Evolutionary conservation across 2,888 invertebrate species (phyloP).

Genomic region (Callyntrura sp.): DNA sequence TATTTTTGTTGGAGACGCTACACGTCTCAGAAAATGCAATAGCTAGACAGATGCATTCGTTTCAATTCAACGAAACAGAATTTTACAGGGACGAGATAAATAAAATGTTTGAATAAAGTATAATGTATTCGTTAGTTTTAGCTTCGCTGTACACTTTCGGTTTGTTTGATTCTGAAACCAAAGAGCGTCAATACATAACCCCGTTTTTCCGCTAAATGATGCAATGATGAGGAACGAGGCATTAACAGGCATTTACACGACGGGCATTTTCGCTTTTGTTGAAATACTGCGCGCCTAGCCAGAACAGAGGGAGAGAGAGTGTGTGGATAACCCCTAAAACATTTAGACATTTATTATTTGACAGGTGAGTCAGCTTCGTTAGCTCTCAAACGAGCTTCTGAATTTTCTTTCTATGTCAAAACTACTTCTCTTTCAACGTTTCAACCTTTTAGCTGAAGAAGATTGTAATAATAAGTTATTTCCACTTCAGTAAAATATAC

Average conservation of each 20-base stretch:
- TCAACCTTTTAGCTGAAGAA: slow-evolving; percentile 7
- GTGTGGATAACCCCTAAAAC: slow-evolving; percentile 21
- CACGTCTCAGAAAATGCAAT: too few relatives aligned
- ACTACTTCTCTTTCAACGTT: slow-evolving; percentile 3
- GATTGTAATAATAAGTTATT: not conserved
- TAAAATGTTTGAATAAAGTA: too few relatives aligned
- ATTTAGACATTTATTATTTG: slow-evolving; percentile 51
- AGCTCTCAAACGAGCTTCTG: slow-evolving; percentile 68
- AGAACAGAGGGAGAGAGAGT: too few relatives aligned
- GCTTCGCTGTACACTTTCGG: too few relatives aligned
- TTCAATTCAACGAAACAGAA: too few relatives aligned
- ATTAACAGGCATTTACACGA: not conserved
- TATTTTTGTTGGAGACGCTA: too few relatives aligned
- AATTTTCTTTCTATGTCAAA: slow-evolving; percentile 34
- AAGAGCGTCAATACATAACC: too few relatives aligned
- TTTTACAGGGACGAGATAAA: too few relatives aligned
- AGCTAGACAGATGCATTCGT: too few relatives aligned
- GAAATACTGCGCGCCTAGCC: slow-evolving; percentile 46
- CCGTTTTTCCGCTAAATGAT: slow-evolving; percentile 30
- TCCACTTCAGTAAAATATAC: slow-evolving; percentile 41
- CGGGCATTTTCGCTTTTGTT: slow-evolving; percentile 9
- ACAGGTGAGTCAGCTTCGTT: slow-evolving; percentile 77
- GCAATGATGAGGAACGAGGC: slow-evolving; percentile 40
- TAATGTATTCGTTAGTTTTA: too few relatives aligned
- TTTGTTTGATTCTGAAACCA: too few relatives aligned